These are phyloP conservation scores for Mareca penelope DNA, from an alignment of 2,797 vertebrate genomes.

Conservation along the genomic window DNA sequence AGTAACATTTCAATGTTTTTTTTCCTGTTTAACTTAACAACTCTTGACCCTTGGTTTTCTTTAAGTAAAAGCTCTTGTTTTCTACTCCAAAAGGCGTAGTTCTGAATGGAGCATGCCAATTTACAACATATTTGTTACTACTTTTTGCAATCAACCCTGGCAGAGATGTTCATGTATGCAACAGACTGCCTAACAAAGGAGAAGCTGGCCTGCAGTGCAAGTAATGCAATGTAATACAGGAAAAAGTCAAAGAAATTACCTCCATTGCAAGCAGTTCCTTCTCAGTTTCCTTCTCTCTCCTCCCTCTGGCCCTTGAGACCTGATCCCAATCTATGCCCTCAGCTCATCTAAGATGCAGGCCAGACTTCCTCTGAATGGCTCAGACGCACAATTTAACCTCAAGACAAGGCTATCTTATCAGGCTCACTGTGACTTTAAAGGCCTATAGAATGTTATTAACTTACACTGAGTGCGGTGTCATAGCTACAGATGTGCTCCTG, in stretches of 20 bases:
- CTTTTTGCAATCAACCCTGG: neutral
- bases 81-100: neutral
- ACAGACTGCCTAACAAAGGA: neutral
- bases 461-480: neutral
- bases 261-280: neutral
- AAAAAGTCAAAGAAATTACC: neutral
- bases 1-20: neutral
- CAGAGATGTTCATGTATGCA: neutral
- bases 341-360: neutral
- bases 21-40: neutral
- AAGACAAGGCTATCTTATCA: neutral
- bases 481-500: neutral
- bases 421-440: neutral
- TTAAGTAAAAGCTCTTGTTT: neutral
- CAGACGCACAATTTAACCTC: neutral
- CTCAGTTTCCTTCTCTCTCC: neutral
- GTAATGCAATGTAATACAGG: neutral
- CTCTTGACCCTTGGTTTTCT: neutral
- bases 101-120: neutral
- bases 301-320: neutral
- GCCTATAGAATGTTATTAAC: neutral
- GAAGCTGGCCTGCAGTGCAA: neutral
- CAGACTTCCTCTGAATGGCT: slow-evolving; percentile 3
- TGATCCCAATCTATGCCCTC: neutral
- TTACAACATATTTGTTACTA: neutral